A percentile compares a stretch with the other conserved stretches of the same genome.
These are phyloP conservation scores for Prunella strophiata DNA, from an alignment of 2,797 vertebrate genomes.

Conservation along the genomic window DNA sequence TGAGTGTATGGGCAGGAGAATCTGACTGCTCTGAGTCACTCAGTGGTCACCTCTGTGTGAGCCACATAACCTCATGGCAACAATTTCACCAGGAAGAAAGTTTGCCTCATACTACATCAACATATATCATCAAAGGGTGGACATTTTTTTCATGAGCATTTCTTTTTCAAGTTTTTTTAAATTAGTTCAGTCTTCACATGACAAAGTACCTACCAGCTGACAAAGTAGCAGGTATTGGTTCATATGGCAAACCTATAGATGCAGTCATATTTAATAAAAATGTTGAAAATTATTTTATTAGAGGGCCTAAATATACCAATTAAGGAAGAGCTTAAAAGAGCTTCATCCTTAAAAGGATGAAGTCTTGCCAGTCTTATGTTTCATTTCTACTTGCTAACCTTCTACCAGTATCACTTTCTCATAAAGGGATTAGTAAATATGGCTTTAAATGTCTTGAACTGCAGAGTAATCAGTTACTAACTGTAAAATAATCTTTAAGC, in stretches of 20 bases:
- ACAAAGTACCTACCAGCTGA: not conserved
- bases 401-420: not conserved
- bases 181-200: not conserved
- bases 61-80: not conserved
- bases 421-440: not conserved
- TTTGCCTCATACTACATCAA: not conserved
- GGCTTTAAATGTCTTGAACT: not conserved
- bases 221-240: not conserved
- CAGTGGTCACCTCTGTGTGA: rapidly evolving
- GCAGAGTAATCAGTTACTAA: not conserved
- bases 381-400: not conserved
- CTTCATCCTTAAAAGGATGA: not conserved
- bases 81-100: not conserved
- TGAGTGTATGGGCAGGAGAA: rapidly evolving
- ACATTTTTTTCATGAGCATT: rapidly evolving
- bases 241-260: not conserved
- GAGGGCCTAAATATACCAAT: not conserved
- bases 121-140: not conserved
- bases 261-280: not conserved
- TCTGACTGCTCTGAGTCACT: not conserved
- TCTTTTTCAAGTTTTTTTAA: not conserved
- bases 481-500: not conserved
- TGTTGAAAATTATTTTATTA: not conserved
- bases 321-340: not conserved
- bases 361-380: not conserved